Evolutionary conservation across 2,797 vertebrate genomes (phyloP), one percentile per base, ranked within the genome.

Genomic region (Periophthalmus magnuspinnatus): DNA sequence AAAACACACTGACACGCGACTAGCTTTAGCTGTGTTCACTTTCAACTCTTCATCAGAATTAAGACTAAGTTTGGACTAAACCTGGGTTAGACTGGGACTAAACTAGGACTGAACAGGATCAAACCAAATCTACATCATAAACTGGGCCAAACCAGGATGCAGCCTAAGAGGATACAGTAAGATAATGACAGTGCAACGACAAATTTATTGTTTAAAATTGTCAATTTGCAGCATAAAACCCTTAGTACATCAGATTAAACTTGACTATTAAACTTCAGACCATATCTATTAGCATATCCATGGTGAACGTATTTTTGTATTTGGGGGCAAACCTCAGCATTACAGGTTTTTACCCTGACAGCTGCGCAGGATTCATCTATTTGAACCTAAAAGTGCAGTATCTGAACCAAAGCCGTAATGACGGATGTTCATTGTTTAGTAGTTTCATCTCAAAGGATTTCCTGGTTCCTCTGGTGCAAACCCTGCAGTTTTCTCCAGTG

Each of bases 361-460:
- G 52, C 52, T 54, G 52, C 45, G 19, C 41, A 60, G 22, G 13
- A 57, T 24, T 28, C 1, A 0, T 14, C 11, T 56, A 56, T 21
- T n/a, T 45, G 48, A 52, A 9, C 48, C 48, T 19, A 6, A 52
- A n/a, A 32, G 55, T 57, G 55, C 55, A 14, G 22, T 17, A 17
- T 32, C 21, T 22, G 2, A 55, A 21, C 19, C 79, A 78, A 16
- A 75, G 36, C 77, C 65, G 62, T 67, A 69, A 65, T 0, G 64
- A 70, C 82, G 70, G 82, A 86, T 87, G 71, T 10, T 24, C 69
- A 34, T 68, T 71, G 33, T 33, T 56, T 48, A 48, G 62, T 75
- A 78, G 83, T 68, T 82, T 88, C 77, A 77, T 88, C 84, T 81
- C 62, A 88, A 81, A 88, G 86, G 86, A 85, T 92, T 88, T 91